Conservation (phyloP, 2,888 invertebrate genomes). For the Drosophila cognata region DNA sequence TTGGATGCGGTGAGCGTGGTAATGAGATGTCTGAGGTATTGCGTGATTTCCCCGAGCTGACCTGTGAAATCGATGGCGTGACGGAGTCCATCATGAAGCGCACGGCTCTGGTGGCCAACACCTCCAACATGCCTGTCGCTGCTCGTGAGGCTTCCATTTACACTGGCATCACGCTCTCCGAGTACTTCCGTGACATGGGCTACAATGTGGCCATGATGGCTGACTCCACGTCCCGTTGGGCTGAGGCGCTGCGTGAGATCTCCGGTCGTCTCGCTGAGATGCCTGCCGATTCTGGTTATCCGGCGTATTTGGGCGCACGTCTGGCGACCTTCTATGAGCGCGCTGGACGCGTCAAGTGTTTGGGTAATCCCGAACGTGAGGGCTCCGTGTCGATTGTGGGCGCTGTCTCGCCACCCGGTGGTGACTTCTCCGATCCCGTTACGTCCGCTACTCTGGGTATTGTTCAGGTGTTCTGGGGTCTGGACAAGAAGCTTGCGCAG, state of each 20-base stretch:
- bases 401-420: conserved; percentile 99
- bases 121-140: conserved; percentile 99
- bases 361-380: conserved; percentile 98
- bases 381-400: conserved; percentile 99
- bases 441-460: conserved; percentile 99
- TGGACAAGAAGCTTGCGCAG: conserved; percentile 99
- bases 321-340: conserved; percentile 99
- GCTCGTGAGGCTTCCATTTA: conserved; percentile 99
- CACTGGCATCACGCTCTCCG: conserved; percentile 99
- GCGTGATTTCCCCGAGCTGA: conserved; percentile 98
- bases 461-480: conserved; percentile 99
- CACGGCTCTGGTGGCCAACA: conserved; percentile 99
- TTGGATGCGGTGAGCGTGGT: conserved; percentile 99
- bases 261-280: conserved; percentile 98
- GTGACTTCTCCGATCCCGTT: conserved; percentile 99
- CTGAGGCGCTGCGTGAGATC: conserved; percentile 99
- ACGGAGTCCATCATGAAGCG: conserved; percentile 99
- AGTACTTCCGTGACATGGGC: conserved; percentile 99
- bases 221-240: conserved; percentile 99
- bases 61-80: conserved; percentile 97
- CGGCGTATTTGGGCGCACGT: conserved; percentile 98
- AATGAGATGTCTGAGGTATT: conserved; percentile 99
- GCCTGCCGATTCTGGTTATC: conserved; percentile 99
- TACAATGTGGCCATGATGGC: conserved; percentile 99
- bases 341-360: conserved; percentile 97